Conservation (phyloP, 2,113 vertebrate genomes). For the Capreolus pygargus region DNA sequence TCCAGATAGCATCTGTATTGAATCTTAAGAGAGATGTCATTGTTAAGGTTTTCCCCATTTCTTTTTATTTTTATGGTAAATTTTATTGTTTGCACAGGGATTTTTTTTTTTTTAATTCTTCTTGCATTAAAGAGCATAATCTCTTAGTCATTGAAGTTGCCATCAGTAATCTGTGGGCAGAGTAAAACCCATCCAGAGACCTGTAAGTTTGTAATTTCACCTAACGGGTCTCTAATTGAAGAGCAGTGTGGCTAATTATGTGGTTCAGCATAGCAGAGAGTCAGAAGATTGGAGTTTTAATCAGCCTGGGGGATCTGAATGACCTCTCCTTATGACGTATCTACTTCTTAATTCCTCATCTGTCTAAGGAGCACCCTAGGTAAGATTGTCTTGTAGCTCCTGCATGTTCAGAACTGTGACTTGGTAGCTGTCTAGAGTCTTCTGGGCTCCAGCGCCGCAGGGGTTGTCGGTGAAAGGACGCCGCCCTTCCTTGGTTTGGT, state of each 20-base stretch:
- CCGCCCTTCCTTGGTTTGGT: accelerated
- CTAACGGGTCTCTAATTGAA: background rate
- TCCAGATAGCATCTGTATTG: background rate
- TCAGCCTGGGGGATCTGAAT: background rate
- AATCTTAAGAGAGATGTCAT: background rate
- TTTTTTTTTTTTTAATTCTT: background rate
- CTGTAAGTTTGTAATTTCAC: accelerated
- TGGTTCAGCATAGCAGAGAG: background rate
- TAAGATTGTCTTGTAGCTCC: background rate
- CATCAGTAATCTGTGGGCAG: background rate
- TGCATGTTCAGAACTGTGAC: background rate
- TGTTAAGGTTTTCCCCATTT: background rate
- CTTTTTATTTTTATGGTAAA: background rate
- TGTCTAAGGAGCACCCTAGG: background rate
- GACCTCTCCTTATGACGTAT: background rate
- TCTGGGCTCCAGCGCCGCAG: too few relatives aligned
- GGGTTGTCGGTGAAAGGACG: background rate
- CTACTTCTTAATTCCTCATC: background rate
- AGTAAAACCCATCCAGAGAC: background rate
- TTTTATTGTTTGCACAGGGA: background rate
- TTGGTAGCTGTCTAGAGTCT: background rate
- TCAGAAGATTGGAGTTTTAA: background rate
- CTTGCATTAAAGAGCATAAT: background rate
- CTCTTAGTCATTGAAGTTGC: background rate
- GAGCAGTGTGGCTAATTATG: background rate